Evolutionary conservation across 2,113 vertebrate species (phyloP), one percentile per base, ranked within the genome.

Genomic region (Centropus bengalensis): DNA sequence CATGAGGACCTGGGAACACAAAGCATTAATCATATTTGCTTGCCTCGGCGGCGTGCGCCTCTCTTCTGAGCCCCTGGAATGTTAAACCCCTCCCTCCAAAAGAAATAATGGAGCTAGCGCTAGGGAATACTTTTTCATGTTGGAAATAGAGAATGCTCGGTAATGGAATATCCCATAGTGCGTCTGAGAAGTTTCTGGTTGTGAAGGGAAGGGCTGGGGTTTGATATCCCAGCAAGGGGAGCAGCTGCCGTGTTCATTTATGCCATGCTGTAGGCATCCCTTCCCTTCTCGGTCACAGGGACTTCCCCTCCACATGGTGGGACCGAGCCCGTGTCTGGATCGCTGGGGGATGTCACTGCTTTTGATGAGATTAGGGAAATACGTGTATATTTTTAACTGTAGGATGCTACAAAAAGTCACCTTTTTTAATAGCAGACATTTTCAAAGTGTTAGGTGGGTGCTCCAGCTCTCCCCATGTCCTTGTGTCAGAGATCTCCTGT

Each of bases 11-110:
- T 96, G 82, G 87, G 92, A 96, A 96, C 93, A 91, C 89, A 89
- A 97, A 96, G 93, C 97, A 95, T 92, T 95, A 96, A 96, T 95
- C 70, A 91, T 92, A 95, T 97, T 97, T 97, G 84, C 89, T 96
- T 94, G 88, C 88, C 94, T 96, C 36, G 22, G 82, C 94, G 93
- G 91, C 79, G 81, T 64, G 54, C 73, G 70, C 63, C 67, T 96
- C 85, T 96, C 91, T 94, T 69, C 92, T 63, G 36, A 91, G 69
- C 81, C 12, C 38, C 76, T 63, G 95, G 91, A 97, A 97, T 52
- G 59, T 95, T 97, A 94, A 94, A 97, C 80, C 88, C 74, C 86
- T 95, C 94, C 82, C 93, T 88, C 38, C 77, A 95, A 96, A 96
- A 94, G 90, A 95, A 94, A 96, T 85, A 83, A 90, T 82, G 80